These are phyloP conservation scores for Chromis chromis DNA, from an alignment of 2,797 vertebrate species.

Conservation along the genomic window DNA sequence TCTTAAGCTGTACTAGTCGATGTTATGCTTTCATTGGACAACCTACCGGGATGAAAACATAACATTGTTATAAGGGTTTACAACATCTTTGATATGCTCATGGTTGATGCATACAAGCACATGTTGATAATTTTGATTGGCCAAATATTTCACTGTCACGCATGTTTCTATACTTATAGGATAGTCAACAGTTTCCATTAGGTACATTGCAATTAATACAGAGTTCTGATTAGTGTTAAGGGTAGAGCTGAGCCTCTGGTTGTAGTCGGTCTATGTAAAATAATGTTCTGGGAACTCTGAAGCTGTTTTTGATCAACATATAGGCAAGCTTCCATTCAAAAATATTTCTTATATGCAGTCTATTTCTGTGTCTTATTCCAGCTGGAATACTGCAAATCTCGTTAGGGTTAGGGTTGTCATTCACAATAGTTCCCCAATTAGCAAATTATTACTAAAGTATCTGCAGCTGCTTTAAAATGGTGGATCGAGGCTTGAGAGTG, in stretches of 20 bases:
- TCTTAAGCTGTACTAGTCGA: background rate
- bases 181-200: conserved; percentile 20
- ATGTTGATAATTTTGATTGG: conserved; percentile 14
- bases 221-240: conserved; percentile 16
- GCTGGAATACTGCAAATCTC: background rate
- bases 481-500: background rate
- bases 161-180: conserved; percentile 2
- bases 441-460: conserved; percentile 18
- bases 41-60: background rate
- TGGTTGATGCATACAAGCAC: conserved; percentile 20
- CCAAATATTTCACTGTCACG: conserved; percentile 8
- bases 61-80: background rate
- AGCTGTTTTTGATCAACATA: conserved; percentile 3
- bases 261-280: background rate
- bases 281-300: background rate
- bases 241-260: conserved; percentile 9
- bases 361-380: conserved; percentile 9
- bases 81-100: background rate
- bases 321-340: background rate
- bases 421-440: conserved; percentile 18
- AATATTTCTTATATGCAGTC: background rate
- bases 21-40: background rate
- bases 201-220: conserved; percentile 11
- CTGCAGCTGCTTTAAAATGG: conserved; percentile 26
- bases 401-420: background rate